Evolutionary conservation across 2,888 invertebrate genomes (phyloP), one percentile per base, ranked within the genome.

Genomic region (Arrhopalites spinosus): DNA sequence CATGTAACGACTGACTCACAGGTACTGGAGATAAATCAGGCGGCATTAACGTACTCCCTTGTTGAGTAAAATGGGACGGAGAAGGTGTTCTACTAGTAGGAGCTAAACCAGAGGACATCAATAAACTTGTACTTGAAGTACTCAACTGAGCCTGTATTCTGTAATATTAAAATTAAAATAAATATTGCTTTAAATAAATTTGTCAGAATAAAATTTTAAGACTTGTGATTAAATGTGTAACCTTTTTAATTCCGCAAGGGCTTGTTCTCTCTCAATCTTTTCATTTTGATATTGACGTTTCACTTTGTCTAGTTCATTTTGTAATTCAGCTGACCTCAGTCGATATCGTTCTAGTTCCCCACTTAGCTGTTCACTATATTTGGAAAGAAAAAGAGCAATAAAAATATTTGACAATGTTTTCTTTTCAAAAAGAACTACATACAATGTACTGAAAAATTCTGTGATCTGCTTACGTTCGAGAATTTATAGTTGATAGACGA

Each of bases 131-230:
- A 77, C 82, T 82, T 0, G 80, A 78, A 1, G 77, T 78, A 63
- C 75, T 79, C 17, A 82, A 74, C 50, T 81, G 78, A n/a, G 81
- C 77, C 73, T 79, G 80, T 53, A 81, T 45, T 53, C 82, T 82
- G 47, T 17, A 77, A 30, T 7, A 15, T 56, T 61, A 59, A 30
- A 17, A 73, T 47, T 25, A 7, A 59, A 30, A 45, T 74, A 8
- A 47, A 53, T 11, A 56, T 17, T n/a, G n/a, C n/a, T n/a, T n/a
- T 15, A n/a, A 64, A 43, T 59, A 25, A 47, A 53, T 53, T n/a
- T 45, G n/a, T 23, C n/a, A 23, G 43, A 67, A 45, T 20, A 1
- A n/a, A 23, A 17, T 25, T 20, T 20, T 11, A 7, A 67, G 43
- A 36, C 8, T 30, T 15, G 45, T 67, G 13, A 2, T n/a, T 36